Evolutionary conservation across 2,113 vertebrate genomes (phyloP), one percentile per base, ranked within the genome.

Genomic region (Porphyrio hochstetteri): DNA sequence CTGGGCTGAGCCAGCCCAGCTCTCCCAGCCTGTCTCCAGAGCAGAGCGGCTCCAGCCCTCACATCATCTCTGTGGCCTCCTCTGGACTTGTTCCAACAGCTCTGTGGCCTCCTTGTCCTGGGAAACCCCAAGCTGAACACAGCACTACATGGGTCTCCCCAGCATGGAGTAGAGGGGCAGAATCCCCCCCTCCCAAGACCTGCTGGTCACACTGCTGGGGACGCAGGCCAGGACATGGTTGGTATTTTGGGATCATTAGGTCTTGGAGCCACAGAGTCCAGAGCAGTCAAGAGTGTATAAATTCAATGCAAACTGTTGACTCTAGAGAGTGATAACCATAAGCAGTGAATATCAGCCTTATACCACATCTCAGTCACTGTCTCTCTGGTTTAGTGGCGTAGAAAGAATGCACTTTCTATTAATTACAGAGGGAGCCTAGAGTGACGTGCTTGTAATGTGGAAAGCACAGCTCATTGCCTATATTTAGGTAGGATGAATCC

Each of bases 401-500:
- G 67, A 80, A 90, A 89, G 31, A 2, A 20, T 4, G 36, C 40
- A 69, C 5, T 20, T 36, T 88, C 55, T 86, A 18, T 77, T 80
- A 74, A 75, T 65, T 42, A 65, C 6, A 61, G 36, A 38, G 29
- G 50, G 75, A 94, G 63, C 75, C 63, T 44, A 44, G 24, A 70
- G 60, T 96, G 71, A 93, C 5, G 19, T 88, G 40, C n/a, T 18
- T 50, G 55, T 36, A 61, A 88, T 13, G 9, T 16, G 68, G 92
- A 92, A 88, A 95, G 82, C 91, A 81, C 50, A 90, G 64, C 71
- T 96, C 86, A 86, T 15, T 83, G 94, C 55, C 92, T 93, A 92
- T 93, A 93, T 92, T 97, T 97, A 96, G 86, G 46, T 59, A 86
- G 71, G 80, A 88, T 90, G 52, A 93, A 95, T 83, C 71, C 76